Evolutionary conservation across 2,797 vertebrate species (phyloP), one percentile per base, ranked within the genome.

Genomic region (Acanthurus leucopareius): DNA sequence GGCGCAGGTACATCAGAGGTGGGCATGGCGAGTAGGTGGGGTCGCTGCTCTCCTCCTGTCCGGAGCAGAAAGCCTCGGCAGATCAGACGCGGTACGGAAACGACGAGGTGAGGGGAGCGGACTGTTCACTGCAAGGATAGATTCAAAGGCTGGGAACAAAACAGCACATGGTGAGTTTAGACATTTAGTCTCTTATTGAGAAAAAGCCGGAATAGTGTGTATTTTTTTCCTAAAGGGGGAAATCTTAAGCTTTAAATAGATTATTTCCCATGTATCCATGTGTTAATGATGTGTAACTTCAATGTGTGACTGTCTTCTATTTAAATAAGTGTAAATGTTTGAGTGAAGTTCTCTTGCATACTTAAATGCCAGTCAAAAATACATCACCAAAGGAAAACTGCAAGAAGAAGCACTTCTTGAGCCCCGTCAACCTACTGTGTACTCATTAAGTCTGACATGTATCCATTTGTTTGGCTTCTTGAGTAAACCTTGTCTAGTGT

Each of bases 21-120:
- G 84, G 69, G 83, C 72, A 66, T 51, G 69, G 56, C 35, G 57
- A 74, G 88, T 19, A 83, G 91, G 92, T 73, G 91, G 77, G 84
- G 73, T 86, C 69, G 84, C 69, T 47, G 70, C 70, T 60, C 56
- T 25, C n/a, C 59, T 67, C 53, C 69, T 22, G 69, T 54, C 35
- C 11, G 65, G 3, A 47, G 64, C 62, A 19, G 45, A 64, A 10
- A 44, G n/a, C 54, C 10, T n/a, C 35, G 3, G 64, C 0, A 32
- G 51, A 57, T 60, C 77, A 44, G 20, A 4, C 63, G 3, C 66
- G 44, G 70, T 11, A 20, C 62, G 51, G 60, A 68, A 59, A 19
- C 76, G 0, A 10, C 17, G 60, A 67, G 69, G 32, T 10, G 61
- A 0, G 32, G 0, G 15, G 32, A 63, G 9, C 40, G 32, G 71